Evolutionary conservation across 2,113 vertebrate species (phyloP).

Genomic region (Picathartes gymnocephalus): DNA sequence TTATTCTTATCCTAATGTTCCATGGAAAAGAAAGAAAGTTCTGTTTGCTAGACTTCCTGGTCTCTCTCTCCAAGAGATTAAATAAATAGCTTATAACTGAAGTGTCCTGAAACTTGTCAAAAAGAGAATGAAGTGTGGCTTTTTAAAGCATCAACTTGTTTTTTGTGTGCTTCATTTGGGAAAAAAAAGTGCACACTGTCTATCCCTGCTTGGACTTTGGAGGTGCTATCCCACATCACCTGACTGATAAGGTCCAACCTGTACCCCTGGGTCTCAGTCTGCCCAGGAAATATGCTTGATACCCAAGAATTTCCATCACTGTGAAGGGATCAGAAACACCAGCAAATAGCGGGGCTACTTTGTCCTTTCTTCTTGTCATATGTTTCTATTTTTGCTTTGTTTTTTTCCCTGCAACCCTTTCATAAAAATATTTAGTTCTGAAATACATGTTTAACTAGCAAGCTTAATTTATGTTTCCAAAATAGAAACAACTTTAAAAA

Average conservation of each 20-base stretch:
- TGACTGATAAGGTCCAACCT: neutral
- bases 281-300: neutral
- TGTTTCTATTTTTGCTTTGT: neutral
- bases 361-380: neutral
- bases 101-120: neutral
- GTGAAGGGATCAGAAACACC: neutral
- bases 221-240: neutral
- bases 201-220: neutral
- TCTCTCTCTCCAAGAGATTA: neutral
- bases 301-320: neutral
- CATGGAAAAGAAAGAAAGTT: neutral
- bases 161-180: neutral
- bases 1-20: neutral
- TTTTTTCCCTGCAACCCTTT: neutral
- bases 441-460: neutral
- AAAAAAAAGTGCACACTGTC: neutral
- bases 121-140: neutral
- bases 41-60: neutral
- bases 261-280: neutral
- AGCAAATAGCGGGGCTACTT: neutral
- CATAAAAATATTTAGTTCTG: neutral
- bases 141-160: neutral
- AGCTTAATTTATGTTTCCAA: neutral
- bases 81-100: neutral
- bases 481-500: neutral